Evolutionary conservation across 2,113 vertebrate species (phyloP), one percentile per base, ranked within the genome.

Genomic region (Nansenia antarctica): DNA sequence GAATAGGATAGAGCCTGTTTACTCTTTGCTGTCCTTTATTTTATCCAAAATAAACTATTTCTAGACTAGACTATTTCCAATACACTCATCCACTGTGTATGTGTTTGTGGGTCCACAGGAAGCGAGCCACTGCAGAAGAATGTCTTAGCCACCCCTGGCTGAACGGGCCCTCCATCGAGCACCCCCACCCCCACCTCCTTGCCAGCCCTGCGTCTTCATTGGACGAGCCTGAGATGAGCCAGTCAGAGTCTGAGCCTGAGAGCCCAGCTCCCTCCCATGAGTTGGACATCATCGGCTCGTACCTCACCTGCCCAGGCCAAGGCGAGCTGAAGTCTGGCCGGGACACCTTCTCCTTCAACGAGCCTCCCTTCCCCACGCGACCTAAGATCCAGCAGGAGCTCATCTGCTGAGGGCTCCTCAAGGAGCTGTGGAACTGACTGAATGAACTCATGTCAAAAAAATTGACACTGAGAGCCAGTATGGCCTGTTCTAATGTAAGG

Each of bases 131-230:
- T 1, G 93, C 93, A 18, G 91, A 93, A 20, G 87, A 94, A 68
- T 90, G 93, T 70, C 86, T 93, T 62, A 74, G 72, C 69, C 93
- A 94, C 83, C 86, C 91, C 32, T 94, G 93, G 93, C 89, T 94
- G 69, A 90, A 78, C 62, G 39, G 63, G 0, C 65, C 66, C 53
- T 0, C 70, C 65, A 73, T n/a, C n/a, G n/a, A n/a, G n/a, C n/a
- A 24, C 30, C 67, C 73, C 26, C 82, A 70, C 29, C 60, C 82
- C 9, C 67, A 69, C 77, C 80, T 83, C 26, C 74, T 70, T 30
- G 6, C 71, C 15, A 45, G 59, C n/a, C 62, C 79, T 0, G 76
- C 74, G 7, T 73, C 82, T 30, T 72, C 86, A 1, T 39, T 85
- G 39, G 90, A 90, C 4, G 92, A 93, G 61, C 85, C 86, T 0